Conservation (phyloP, 2,888 invertebrate species). For the Sthenelais limicola region DNA sequence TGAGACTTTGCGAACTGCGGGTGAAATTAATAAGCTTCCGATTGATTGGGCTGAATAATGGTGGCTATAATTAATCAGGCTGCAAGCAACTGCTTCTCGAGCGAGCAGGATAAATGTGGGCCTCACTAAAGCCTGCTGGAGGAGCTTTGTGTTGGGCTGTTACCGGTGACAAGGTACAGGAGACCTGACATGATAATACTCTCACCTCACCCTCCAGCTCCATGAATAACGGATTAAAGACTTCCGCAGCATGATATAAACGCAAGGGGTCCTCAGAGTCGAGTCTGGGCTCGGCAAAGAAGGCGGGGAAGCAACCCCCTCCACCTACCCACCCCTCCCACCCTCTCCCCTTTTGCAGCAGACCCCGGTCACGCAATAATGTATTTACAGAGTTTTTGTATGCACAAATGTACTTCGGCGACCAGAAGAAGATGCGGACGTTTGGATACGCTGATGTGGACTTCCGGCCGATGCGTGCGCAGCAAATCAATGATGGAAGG, state of each 20-base stretch:
- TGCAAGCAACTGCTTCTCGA: neutral
- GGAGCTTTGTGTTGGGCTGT: neutral
- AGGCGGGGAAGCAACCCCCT: neutral
- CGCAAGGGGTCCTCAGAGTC: neutral
- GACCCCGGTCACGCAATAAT: slow-evolving; percentile 14
- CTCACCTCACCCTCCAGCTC: neutral
- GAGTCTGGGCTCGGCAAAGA: neutral
- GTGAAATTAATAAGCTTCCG: slow-evolving; percentile 35
- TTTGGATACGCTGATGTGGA: neutral
- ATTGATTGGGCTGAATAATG: slow-evolving; percentile 32
- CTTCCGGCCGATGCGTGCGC: slow-evolving; percentile 17
- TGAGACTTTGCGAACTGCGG: slow-evolving; percentile 6
- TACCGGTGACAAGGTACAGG: neutral
- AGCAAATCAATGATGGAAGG: slow-evolving; percentile 14
- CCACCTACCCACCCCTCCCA: neutral
- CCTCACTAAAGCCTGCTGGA: neutral
- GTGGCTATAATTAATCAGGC: slow-evolving; percentile 15
- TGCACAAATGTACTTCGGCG: neutral
- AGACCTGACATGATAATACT: slow-evolving; percentile 14
- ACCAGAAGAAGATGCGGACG: slow-evolving; percentile 3
- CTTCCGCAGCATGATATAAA: neutral
- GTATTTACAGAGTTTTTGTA: slow-evolving; percentile 8
- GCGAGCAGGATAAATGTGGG: slow-evolving; percentile 21
- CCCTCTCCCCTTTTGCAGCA: no score
- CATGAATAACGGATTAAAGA: neutral